Conservation (phyloP, 1,140 invertebrate genomes). For the Belonocnema kinseyi region DNA sequence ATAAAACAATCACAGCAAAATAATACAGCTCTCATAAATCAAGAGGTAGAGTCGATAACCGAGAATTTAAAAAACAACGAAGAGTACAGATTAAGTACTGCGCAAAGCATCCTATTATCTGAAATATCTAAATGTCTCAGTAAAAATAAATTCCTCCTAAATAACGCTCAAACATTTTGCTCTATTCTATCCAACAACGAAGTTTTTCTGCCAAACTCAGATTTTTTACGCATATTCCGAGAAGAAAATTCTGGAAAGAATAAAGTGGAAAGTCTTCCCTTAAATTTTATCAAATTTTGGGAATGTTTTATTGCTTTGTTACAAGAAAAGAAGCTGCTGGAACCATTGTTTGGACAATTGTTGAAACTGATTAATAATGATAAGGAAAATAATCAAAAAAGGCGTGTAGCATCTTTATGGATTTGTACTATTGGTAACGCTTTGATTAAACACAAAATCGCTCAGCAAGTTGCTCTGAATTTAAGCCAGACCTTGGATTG, state of each 20-base stretch:
- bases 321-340: conserved; percentile 74
- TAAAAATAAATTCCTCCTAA: conserved; percentile 48
- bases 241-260: conserved; percentile 27
- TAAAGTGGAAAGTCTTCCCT: conserved; percentile 50
- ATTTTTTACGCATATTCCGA: conserved; percentile 61
- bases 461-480: conserved; percentile 60
- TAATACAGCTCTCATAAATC: not conserved
- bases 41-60: conserved; percentile 4
- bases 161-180: conserved; percentile 54
- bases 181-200: conserved; percentile 60
- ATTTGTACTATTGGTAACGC: conserved; percentile 73
- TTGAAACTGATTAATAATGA: conserved; percentile 70
- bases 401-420: conserved; percentile 76
- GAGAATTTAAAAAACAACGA: conserved; percentile 41
- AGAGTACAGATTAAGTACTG: conserved; percentile 52
- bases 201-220: conserved; percentile 61
- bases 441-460: conserved; percentile 69
- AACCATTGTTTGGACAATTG: conserved; percentile 73
- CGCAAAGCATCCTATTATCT: conserved; percentile 52
- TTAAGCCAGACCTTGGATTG: conserved; percentile 56
- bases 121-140: conserved; percentile 60
- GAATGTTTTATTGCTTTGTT: conserved; percentile 74
- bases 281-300: conserved; percentile 71
- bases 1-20: conserved; percentile 32
- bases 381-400: conserved; percentile 62